phyloP scores from a whole-genome alignment of 2,888 invertebrate genomes.

The Rhingia rostrata region DNA sequence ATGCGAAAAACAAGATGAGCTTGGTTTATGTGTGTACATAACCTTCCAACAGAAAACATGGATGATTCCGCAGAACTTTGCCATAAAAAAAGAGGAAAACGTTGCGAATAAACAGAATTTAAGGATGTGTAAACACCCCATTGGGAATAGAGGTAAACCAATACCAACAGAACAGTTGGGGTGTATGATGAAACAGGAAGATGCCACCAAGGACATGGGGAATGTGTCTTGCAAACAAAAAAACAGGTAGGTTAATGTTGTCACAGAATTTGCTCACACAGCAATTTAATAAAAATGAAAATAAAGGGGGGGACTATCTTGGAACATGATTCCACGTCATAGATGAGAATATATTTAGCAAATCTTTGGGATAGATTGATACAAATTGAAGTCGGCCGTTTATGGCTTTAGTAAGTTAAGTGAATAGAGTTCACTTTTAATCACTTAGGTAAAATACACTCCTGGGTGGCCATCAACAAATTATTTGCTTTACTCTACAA shows the following conservation, averaged over 20 bases:
- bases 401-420: not conserved
- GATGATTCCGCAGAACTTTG: conserved; percentile 38
- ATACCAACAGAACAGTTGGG: conserved; percentile 26
- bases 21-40: conserved; percentile 58
- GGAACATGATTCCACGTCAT: not conserved
- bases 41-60: conserved; percentile 49
- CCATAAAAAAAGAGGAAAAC: conserved; percentile 26
- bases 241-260: conserved; percentile 18
- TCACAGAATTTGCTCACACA: conserved; percentile 40
- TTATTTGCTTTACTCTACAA: not conserved
- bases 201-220: conserved; percentile 21
- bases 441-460: not conserved
- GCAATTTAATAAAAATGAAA: conserved; percentile 40
- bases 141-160: conserved; percentile 69
- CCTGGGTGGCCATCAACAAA: not conserved
- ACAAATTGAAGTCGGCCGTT: not conserved
- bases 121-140: conserved; percentile 67
- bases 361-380: not conserved
- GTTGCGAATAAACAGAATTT: conserved; percentile 60
- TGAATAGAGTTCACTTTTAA: not conserved
- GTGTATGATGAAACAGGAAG: conserved; percentile 36
- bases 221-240: not conserved
- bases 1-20: conserved; percentile 31
- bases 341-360: not conserved
- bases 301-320: not conserved